Evolutionary conservation across 2,797 vertebrate species (phyloP).

Genomic region (Psittacula derbiana): DNA sequence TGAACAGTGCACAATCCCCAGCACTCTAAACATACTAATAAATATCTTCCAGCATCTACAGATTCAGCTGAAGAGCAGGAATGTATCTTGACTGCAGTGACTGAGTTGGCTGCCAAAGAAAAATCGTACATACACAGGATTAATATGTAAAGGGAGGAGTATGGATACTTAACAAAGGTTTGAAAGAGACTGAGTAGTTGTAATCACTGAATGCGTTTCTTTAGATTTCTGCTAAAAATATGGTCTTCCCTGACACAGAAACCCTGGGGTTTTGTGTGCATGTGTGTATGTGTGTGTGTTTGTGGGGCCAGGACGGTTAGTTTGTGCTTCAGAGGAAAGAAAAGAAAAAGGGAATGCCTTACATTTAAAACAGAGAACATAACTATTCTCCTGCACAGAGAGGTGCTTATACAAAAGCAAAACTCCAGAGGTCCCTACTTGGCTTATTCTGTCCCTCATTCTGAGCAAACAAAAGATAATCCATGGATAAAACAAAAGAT

Average conservation of each 20-base stretch:
- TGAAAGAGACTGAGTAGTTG: not conserved
- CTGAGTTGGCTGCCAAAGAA: not conserved
- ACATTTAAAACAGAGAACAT: slow-evolving; percentile 8
- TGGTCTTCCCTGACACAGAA: slow-evolving; percentile 1
- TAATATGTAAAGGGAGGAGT: not conserved
- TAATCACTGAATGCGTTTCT: not conserved
- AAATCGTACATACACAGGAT: not conserved
- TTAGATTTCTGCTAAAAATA: not conserved
- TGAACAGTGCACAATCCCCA: not conserved
- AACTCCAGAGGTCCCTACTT: slow-evolving; percentile 12
- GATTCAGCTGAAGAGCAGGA: not conserved
- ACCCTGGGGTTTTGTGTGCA: not conserved
- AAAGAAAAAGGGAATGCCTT: slow-evolving; percentile 59
- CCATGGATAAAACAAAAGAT: slow-evolving; percentile 39
- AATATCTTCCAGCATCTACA: not conserved
- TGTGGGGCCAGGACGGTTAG: not conserved
- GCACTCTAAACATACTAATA: not conserved
- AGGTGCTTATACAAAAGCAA: slow-evolving; percentile 26
- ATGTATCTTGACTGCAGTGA: not conserved
- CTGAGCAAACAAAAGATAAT: slow-evolving; percentile 52
- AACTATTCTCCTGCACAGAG: slow-evolving; percentile 16
- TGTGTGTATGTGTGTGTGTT: not conserved
- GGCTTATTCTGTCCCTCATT: slow-evolving; percentile 21
- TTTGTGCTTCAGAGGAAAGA: slow-evolving; percentile 42
- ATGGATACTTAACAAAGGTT: not conserved